Conservation (phyloP, 2,797 vertebrate genomes). For the Neostethus bicornis region DNA sequence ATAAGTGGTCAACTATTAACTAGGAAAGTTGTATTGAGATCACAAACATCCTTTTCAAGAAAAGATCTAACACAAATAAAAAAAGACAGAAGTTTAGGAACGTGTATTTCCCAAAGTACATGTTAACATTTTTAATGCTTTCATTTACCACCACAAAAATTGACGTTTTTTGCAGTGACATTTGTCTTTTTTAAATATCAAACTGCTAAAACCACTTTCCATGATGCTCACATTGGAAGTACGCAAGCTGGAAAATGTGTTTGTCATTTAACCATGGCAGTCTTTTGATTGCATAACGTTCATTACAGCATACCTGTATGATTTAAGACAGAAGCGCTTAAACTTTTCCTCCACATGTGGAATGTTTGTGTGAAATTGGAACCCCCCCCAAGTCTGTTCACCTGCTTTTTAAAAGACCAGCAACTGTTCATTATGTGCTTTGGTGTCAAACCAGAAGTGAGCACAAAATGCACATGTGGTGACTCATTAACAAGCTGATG, state of each 20-base stretch:
- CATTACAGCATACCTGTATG: neutral
- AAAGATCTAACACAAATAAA: too few relatives aligned
- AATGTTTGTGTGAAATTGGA: constrained; percentile 5
- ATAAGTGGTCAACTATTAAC: too few relatives aligned
- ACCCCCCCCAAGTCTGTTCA: neutral
- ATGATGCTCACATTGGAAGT: neutral
- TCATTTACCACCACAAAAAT: too few relatives aligned
- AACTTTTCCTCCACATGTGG: neutral
- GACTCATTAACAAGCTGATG: constrained; percentile 32
- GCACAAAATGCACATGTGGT: constrained; percentile 4
- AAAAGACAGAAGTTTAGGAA: too few relatives aligned
- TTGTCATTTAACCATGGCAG: neutral
- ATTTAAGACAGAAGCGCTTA: neutral
- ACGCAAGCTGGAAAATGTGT: neutral
- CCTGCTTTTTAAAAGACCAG: neutral
- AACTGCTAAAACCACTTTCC: neutral
- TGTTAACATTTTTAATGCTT: too few relatives aligned
- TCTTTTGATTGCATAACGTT: neutral
- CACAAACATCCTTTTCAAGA: too few relatives aligned
- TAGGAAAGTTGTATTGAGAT: too few relatives aligned
- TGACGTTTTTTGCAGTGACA: too few relatives aligned
- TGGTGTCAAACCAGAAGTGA: constrained; percentile 5
- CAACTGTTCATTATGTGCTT: constrained; percentile 1
- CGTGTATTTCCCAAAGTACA: too few relatives aligned
- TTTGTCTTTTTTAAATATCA: neutral